These are phyloP conservation scores for Entomobrya multifasciata DNA, from an alignment of 2,888 invertebrate genomes.

Conservation along the genomic window DNA sequence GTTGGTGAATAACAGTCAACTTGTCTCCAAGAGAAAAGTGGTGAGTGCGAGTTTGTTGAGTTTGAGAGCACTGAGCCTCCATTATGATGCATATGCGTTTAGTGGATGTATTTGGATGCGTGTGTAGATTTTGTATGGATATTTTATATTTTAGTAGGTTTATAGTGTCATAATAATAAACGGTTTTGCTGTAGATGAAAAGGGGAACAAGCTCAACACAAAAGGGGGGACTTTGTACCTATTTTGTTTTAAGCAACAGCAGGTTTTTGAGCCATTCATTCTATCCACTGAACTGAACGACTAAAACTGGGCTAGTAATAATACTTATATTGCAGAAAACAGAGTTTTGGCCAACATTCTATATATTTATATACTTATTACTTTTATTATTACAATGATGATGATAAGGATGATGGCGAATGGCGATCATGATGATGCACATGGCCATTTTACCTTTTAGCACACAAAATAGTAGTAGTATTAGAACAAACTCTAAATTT, in stretches of 20 bases:
- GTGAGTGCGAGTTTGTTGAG: background rate
- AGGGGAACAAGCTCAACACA: background rate
- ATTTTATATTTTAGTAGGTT: background rate
- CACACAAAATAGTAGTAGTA: no score
- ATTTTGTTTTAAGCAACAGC: conserved; percentile 7
- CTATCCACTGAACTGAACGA: background rate
- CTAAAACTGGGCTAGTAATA: background rate
- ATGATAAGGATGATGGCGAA: background rate
- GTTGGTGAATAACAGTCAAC: background rate
- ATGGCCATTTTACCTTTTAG: background rate
- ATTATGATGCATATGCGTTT: conserved; percentile 18
- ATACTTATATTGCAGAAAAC: background rate
- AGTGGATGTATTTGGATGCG: background rate
- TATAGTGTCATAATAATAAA: conserved; percentile 29
- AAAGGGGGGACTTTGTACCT: background rate
- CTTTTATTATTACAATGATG: no score
- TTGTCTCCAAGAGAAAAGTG: background rate
- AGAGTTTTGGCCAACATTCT: background rate
- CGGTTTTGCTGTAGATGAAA: background rate
- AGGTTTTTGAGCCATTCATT: background rate
- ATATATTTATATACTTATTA: no score
- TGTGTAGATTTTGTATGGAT: background rate
- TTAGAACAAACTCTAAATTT: background rate
- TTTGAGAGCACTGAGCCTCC: no score
- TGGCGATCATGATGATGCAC: background rate